Conservation (phyloP, 2,888 invertebrate genomes). For the Aphidius colemani region DNA sequence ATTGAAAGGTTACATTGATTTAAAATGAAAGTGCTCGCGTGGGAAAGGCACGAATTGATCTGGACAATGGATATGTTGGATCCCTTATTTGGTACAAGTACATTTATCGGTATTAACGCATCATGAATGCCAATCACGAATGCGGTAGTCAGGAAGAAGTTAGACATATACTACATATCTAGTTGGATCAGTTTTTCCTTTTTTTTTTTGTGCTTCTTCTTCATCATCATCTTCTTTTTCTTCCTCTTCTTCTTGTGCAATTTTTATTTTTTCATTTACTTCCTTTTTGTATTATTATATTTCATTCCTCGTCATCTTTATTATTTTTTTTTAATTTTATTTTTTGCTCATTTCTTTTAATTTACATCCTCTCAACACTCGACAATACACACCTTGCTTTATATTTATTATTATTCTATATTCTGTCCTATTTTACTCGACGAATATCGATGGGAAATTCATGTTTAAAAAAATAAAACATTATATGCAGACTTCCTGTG, state of each 20-base stretch:
- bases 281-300: neutral
- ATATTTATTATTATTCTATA: too few relatives aligned
- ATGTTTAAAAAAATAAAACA: slow-evolving; percentile 7
- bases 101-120: slow-evolving; percentile 33
- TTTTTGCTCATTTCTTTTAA: neutral
- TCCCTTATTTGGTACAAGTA: slow-evolving; percentile 35
- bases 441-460: slow-evolving; percentile 11
- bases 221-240: slow-evolving; percentile 2
- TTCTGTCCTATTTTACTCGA: neutral
- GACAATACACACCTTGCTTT: too few relatives aligned
- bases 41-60: slow-evolving; percentile 41
- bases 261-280: slow-evolving; percentile 1
- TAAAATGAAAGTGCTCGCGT: slow-evolving; percentile 38
- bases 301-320: neutral
- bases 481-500: slow-evolving; percentile 20
- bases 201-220: neutral
- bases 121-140: slow-evolving; percentile 29
- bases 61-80: slow-evolving; percentile 32
- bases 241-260: neutral
- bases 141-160: slow-evolving; percentile 1
- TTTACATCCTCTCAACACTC: too few relatives aligned
- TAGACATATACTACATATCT: neutral
- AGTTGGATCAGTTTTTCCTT: neutral
- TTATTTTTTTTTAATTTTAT: neutral
- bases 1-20: slow-evolving; percentile 23